Evolutionary conservation across 2,113 vertebrate genomes (phyloP).

Genomic region (Neogobius melanostomus): DNA sequence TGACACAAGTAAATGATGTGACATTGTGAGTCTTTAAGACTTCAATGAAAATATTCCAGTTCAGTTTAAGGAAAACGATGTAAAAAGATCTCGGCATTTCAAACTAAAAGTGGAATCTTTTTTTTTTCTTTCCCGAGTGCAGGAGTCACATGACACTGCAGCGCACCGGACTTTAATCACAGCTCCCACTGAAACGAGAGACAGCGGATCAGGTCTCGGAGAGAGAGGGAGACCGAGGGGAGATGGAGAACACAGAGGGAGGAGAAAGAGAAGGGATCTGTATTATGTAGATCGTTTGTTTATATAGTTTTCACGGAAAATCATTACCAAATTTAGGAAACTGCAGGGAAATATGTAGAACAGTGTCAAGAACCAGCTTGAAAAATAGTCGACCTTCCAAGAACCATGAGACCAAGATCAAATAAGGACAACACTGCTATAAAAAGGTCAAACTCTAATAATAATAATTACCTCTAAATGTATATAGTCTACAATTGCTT

Average conservation of each 20-base stretch:
- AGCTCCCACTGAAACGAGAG: background rate
- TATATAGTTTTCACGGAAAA: too few species aligned
- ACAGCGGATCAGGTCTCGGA: background rate
- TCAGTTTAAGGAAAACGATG: background rate
- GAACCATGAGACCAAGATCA: too few species aligned
- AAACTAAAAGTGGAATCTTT: background rate
- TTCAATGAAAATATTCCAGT: background rate
- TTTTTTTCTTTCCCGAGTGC: background rate
- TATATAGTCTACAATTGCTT: too few species aligned
- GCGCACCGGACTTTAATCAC: slow-evolving; percentile 2
- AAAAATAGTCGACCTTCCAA: too few species aligned
- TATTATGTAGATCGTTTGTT: background rate
- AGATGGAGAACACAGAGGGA: background rate
- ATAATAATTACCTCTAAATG: too few species aligned
- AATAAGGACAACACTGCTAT: too few species aligned
- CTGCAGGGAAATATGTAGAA: too few species aligned
- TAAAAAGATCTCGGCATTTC: background rate
- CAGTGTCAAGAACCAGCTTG: too few species aligned
- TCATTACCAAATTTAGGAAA: too few species aligned
- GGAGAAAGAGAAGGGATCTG: background rate
- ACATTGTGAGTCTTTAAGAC: too few species aligned
- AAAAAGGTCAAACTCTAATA: too few species aligned
- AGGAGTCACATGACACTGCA: slow-evolving; percentile 1
- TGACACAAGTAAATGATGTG: too few species aligned
- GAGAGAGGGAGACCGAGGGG: background rate